Evolutionary conservation across 2,113 vertebrate species (phyloP).

Genomic region (Tilapia sparmanii): DNA sequence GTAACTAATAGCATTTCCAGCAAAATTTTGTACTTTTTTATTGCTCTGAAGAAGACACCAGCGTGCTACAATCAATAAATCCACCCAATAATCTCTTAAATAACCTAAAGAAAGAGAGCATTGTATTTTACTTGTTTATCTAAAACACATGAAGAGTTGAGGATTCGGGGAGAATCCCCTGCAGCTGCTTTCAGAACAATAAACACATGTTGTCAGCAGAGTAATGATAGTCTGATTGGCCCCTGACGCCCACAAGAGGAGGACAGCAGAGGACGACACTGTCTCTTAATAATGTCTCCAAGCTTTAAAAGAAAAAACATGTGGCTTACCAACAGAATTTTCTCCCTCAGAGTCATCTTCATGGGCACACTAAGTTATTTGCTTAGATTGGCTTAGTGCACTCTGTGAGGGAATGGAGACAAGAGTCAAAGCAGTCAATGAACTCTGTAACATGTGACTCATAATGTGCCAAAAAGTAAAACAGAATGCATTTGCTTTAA

Average conservation of each 20-base stretch:
- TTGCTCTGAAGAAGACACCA: not conserved
- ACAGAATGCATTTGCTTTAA: not conserved
- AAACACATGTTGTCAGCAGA: conserved; percentile 36
- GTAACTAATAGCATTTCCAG: not conserved
- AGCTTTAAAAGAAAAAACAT: not conserved
- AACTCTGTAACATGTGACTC: conserved; percentile 1
- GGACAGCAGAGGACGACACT: not conserved
- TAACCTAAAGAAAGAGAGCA: not conserved
- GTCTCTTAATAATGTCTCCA: conserved; percentile 11
- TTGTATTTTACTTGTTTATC: not conserved
- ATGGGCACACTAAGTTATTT: conserved; percentile 16
- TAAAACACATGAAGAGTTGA: conserved; percentile 9
- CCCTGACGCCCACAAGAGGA: conserved; percentile 1
- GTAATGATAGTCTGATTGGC: conserved; percentile 31
- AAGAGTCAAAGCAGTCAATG: conserved; percentile 14
- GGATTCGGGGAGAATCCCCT: not conserved
- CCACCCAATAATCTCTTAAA: not conserved
- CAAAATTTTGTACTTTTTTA: not conserved
- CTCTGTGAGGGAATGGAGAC: not conserved
- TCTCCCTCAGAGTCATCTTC: conserved; percentile 3
- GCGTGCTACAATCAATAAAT: not conserved
- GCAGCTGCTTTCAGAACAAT: conserved; percentile 14
- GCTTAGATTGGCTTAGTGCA: conserved; percentile 29
- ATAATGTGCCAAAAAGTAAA: conserved; percentile 3
- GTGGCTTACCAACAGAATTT: conserved; percentile 12